phyloP scores from a whole-genome alignment of 1,140 invertebrate genomes.

The Drosophila persimilis region DNA sequence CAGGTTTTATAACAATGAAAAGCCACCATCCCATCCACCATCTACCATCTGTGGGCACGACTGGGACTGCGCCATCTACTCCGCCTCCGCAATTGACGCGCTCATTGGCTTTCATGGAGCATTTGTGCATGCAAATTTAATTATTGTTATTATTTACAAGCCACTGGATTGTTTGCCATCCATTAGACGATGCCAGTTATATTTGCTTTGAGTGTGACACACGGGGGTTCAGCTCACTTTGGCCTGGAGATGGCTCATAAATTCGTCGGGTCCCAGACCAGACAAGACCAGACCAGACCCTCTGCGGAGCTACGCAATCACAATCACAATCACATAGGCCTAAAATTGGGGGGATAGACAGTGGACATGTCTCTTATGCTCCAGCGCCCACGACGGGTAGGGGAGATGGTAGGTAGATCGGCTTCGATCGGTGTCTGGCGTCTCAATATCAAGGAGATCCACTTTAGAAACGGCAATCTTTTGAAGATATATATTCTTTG shows the following conservation, averaged over 20 bases:
- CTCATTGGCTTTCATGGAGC: slow-evolving; percentile 56
- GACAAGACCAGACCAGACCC: background rate
- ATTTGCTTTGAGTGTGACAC: slow-evolving; percentile 58
- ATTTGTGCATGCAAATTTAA: slow-evolving; percentile 78
- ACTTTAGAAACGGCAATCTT: slow-evolving; percentile 26
- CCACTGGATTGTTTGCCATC: slow-evolving; percentile 66
- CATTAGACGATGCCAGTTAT: slow-evolving; percentile 65
- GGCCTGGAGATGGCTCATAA: slow-evolving; percentile 67
- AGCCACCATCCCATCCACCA: too few species aligned
- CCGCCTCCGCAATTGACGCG: slow-evolving; percentile 49
- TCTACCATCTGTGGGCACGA: background rate
- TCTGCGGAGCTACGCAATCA: slow-evolving; percentile 20
- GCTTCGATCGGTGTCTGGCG: slow-evolving; percentile 2
- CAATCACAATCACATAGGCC: slow-evolving; percentile 6
- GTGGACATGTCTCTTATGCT: slow-evolving; percentile 4
- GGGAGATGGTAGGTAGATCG: too few species aligned
- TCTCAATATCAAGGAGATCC: slow-evolving; percentile 38
- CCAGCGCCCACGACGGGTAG: background rate
- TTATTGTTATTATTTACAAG: slow-evolving; percentile 78
- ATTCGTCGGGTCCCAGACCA: slow-evolving; percentile 19
- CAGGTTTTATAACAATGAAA: slow-evolving; percentile 34
- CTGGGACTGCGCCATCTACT: slow-evolving; percentile 55
- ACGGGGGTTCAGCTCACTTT: slow-evolving; percentile 11
- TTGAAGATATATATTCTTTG: slow-evolving; percentile 21
- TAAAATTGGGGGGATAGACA: too few species aligned